Base-by-base conservation (phyloP, 2,797 vertebrate genomes). In the Artibeus lituratus region DNA sequence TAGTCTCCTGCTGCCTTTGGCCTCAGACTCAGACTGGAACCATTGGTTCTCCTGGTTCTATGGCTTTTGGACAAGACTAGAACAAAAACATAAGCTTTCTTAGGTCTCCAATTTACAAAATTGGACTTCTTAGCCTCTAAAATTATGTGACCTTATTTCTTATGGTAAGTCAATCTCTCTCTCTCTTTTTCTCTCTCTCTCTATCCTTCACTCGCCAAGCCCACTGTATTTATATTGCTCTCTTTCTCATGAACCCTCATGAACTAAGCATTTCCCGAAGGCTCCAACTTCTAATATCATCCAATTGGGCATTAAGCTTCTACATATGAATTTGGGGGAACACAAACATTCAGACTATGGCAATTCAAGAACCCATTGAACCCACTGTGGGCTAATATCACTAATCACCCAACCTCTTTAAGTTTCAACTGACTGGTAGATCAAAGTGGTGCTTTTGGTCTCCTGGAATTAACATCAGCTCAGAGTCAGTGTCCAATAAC, bases 41-140 rank as follows among this genome's bases (percentile, higher is more conserved):
- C n/a, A 62, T 32, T 10, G 42, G 5, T 51, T 82, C 53, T 49
- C 39, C 24, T 12, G 14, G 3, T 7, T 59, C 42, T 39, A 26
- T 8, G 78, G 24, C 29, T 81, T 67, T 69, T 4, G 2, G n/a
- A 39, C 16, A 10, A 32, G 19, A 83, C 18, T n/a, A 15, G n/a
- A 59, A 47, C 7, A n/a, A n/a, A 24, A 44, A 3, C 21, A 83
- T 47, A 19, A 76, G 14, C 49, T 70, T 49, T 94, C 32, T 69
- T 70, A 10, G 42, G 51, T 47, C 39, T 84, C 26, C 57, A 70
- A 19, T 3, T 84, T 90, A 10, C 49, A 49, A 78, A 77, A 47
- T 69, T 86, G 18, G 37, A 78, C 39, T 69, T 78, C 49, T 78
- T 53, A 86, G n/a, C 18, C 37, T 78, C 49, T 78, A 86, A 92